Evolutionary conservation across 2,113 vertebrate species (phyloP), one percentile per base, ranked within the genome.

Genomic region (Lagopus leucura): DNA sequence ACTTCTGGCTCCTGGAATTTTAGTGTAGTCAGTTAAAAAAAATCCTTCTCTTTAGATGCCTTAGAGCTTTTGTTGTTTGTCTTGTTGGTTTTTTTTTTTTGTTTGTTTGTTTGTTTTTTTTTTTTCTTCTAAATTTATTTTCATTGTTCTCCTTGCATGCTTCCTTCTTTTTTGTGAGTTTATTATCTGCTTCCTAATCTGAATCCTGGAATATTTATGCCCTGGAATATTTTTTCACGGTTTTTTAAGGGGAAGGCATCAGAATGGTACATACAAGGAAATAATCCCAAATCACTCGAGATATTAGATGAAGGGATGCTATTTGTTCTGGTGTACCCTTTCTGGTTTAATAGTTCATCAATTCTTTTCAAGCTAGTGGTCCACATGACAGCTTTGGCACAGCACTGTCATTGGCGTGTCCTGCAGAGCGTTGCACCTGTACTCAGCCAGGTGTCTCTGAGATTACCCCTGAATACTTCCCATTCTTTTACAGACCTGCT

Each of bases 1-100:
- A 2, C 57, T 36, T 36, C 40, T 40, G 21, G 12, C 21, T 71
- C 11, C 60, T 78, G 60, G 58, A 80, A 60, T 88, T 63, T 72
- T 86, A 60, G 25, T 22, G 16, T 58, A 57, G 34, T 11, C 34
- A 32, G 32, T 71, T 76, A 18, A 80, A 85, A 82, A 73, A 24
- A 40, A 7, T 4, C 0, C 0, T 45, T 64, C 6, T 66, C 21
- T 88, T 69, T 86, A 65, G 86, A 22, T 69, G 3, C 55, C 19
- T 67, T 28, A 8, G 21, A 77, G 20, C 6, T 75, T 81, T 89
- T 55, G 11, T 58, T 32, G 28, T 48, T 75, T 3, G 0, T 20
- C 20, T 50, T 22, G 67, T 14, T 2, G 36, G 38, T 36, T 36
- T 8, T 36, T 76, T 14, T 64, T 42, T 2, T n/a, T n/a, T n/a